Evolutionary conservation across 2,797 vertebrate genomes (phyloP), one percentile per base, ranked within the genome.

Genomic region (Morus bassanus): DNA sequence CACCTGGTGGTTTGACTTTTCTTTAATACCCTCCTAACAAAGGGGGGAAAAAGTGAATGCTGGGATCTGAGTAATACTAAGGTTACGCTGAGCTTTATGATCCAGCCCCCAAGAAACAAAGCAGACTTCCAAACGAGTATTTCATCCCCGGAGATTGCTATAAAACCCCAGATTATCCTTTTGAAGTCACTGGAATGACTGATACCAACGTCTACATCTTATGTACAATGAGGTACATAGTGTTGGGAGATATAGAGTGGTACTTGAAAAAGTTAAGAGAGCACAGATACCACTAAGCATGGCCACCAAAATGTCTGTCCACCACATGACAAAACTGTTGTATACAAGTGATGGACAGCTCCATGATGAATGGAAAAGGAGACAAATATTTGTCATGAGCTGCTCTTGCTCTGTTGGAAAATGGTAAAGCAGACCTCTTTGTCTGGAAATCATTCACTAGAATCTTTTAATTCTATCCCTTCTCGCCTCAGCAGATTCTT

Each of bases 401-500:
- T 33, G 30, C 28, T 77, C 57, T 48, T 86, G 41, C 80, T 78
- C 65, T 65, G n/a, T 6, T 69, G 13, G 14, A 48, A 54, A 74
- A 54, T 1, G 33, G 37, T 51, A 61, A 53, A 86, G n/a, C 25
- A 35, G 23, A 12, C 16, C 9, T 60, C 41, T 18, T 61, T 43
- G n/a, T 74, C 25, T 61, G 30, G 46, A 77, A 76, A 33, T 33
- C 7, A 45, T 16, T 31, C 50, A 35, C 12, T 41, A 22, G 67
- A 69, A 23, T 51, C 27, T 68, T 45, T 35, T 27, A 25, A 46
- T 79, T 73, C 63, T 60, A 9, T 33, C 27, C 54, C 39, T 50
- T 51, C 63, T 48, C 88, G 98, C 97, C 96, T 98, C 96, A 46
- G 87, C 27, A 10, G 91, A 31, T 88, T 98, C 97, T 74, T 97